phyloP scores from a whole-genome alignment of 1,140 invertebrate species.

The Formica selysi region DNA sequence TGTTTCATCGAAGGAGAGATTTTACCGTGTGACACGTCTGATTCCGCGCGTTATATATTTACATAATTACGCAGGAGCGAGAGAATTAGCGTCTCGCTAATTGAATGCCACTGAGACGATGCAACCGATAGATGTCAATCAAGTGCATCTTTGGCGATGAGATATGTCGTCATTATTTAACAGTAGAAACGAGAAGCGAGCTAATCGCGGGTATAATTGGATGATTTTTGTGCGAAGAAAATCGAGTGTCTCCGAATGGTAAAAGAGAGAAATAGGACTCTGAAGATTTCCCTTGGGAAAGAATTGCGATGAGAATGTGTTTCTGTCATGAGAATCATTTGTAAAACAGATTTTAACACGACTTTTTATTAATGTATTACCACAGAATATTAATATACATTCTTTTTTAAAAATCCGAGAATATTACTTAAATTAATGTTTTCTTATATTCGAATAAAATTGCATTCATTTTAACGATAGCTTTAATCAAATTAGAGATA shows the following conservation, averaged over 20 bases:
- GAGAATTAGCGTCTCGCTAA: constrained; percentile 6
- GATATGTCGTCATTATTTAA: not conserved
- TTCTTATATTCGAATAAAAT: no score
- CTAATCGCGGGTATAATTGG: not conserved
- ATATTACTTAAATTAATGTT: no score
- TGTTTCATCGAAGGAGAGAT: constrained; percentile 16
- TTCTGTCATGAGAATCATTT: constrained; percentile 3
- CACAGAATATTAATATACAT: not conserved
- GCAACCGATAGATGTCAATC: not conserved
- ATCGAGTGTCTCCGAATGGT: not conserved
- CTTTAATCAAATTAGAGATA: no score
- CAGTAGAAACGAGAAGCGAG: not conserved
- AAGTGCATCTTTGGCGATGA: not conserved
- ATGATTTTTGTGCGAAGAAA: not conserved
- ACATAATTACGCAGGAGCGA: constrained; percentile 35
- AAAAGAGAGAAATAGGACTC: not conserved
- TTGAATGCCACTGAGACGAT: constrained; percentile 22
- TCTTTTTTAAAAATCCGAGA: not conserved
- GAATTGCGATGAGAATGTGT: not conserved
- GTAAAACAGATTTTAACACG: not conserved
- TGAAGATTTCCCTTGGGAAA: constrained; percentile 4
- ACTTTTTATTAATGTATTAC: not conserved
- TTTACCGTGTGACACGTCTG: constrained; percentile 17
- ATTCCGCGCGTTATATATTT: constrained; percentile 18
- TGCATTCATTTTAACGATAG: no score